Evolutionary conservation across 2,797 vertebrate species (phyloP).

Genomic region (Crocidura indochinensis): DNA sequence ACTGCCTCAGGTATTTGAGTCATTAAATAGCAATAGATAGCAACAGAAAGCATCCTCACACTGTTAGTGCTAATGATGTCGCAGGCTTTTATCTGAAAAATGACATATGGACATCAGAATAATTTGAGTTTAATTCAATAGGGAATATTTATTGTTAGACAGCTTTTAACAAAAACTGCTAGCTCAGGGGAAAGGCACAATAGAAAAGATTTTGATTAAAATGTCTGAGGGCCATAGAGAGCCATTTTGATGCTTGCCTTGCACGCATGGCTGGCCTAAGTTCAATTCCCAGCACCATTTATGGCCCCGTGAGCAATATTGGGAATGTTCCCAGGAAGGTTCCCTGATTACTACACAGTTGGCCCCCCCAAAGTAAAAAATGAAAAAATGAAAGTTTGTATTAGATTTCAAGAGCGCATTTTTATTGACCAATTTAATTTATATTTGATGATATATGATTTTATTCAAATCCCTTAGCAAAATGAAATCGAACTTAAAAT

Average conservation of each 20-base stretch:
- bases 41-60: slow-evolving; percentile 67
- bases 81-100: slow-evolving; percentile 70
- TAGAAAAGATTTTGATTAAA: neutral
- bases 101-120: slow-evolving; percentile 67
- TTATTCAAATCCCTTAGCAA: neutral
- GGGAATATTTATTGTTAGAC: slow-evolving; percentile 27
- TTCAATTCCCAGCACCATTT: too few species aligned
- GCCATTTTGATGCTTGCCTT: too few species aligned
- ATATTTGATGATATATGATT: neutral
- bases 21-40: slow-evolving; percentile 70
- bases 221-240: too few species aligned
- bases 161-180: slow-evolving; percentile 7
- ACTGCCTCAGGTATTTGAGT: slow-evolving; percentile 59
- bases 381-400: neutral
- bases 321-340: too few species aligned
- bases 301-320: too few species aligned
- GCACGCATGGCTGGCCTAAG: too few species aligned
- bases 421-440: slow-evolving; percentile 50
- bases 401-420: neutral
- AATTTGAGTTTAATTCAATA: slow-evolving; percentile 68
- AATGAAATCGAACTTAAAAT: neutral
- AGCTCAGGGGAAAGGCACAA: neutral
- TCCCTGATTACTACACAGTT: too few species aligned
- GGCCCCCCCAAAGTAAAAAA: neutral
- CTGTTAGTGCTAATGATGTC: slow-evolving; percentile 65